These are phyloP conservation scores for Phodopus roborovskii DNA, from an alignment of 2,113 vertebrate genomes.

Conservation along the genomic window DNA sequence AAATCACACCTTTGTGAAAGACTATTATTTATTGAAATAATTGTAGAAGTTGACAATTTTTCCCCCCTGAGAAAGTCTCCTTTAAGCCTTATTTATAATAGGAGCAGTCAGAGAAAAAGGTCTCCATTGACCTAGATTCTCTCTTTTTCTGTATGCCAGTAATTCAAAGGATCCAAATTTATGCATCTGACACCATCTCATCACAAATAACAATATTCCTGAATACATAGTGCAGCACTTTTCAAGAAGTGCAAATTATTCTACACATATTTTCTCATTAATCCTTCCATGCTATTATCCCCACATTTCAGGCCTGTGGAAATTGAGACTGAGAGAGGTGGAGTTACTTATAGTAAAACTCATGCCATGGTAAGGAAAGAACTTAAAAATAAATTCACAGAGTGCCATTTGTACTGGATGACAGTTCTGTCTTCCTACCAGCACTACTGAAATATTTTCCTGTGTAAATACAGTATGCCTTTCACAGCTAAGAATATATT, in stretches of 20 bases:
- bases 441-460: not conserved
- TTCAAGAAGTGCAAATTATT: slow-evolving; percentile 70
- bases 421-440: not conserved
- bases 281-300: slow-evolving; percentile 48
- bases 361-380: not conserved
- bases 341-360: not conserved
- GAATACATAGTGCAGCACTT: slow-evolving; percentile 8
- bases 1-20: slow-evolving; percentile 37
- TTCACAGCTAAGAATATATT: slow-evolving; percentile 27
- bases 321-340: slow-evolving; percentile 1
- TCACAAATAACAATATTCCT: slow-evolving; percentile 74
- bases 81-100: slow-evolving; percentile 68
- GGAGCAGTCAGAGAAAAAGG: slow-evolving; percentile 53
- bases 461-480: not conserved
- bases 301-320: slow-evolving; percentile 54
- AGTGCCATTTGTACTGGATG: not conserved
- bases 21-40: slow-evolving; percentile 67
- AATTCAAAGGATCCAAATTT: slow-evolving; percentile 73
- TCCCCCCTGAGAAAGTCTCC: slow-evolving; percentile 37
- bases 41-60: slow-evolving; percentile 62
- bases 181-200: slow-evolving; percentile 72
- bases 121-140: slow-evolving; percentile 71
- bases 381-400: not conserved
- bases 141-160: slow-evolving; percentile 64
- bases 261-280: slow-evolving; percentile 67